These are phyloP conservation scores for Platichthys stellatus DNA, from an alignment of 2,113 vertebrate species.

Conservation along the genomic window DNA sequence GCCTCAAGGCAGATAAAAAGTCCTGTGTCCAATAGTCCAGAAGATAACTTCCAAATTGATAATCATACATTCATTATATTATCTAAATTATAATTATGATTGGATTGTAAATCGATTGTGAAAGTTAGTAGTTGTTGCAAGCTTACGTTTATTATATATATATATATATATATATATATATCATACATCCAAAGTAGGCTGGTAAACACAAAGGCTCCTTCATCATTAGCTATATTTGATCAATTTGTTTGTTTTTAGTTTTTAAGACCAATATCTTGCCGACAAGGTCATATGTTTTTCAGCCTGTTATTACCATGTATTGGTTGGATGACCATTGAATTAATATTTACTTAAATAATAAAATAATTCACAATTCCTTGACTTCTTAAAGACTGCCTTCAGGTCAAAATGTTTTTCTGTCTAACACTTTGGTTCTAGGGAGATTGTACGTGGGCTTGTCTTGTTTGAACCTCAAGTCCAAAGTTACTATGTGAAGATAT, in stretches of 20 bases:
- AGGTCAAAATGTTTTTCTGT: too few species aligned
- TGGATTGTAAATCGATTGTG: background rate
- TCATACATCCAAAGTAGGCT: background rate
- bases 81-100: background rate
- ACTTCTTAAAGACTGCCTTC: too few species aligned
- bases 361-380: background rate
- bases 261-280: too few species aligned
- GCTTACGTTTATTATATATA: background rate
- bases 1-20: background rate
- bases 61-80: background rate
- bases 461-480: too few species aligned
- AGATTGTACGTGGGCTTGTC: too few species aligned
- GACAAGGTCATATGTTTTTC: too few species aligned
- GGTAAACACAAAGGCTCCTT: background rate
- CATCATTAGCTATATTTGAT: background rate
- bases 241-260: background rate
- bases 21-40: background rate
- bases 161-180: background rate
- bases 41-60: background rate
- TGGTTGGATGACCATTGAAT: too few species aligned
- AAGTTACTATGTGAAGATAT: too few species aligned
- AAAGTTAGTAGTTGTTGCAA: background rate
- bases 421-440: too few species aligned
- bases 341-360: too few species aligned
- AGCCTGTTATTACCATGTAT: too few species aligned